Percentiles rank a stretch among this genome's conserved stretches.
These are phyloP conservation scores for Stichodactyla mertensii DNA, from an alignment of 64 coral and sea anemone species.

Conservation along the genomic window DNA sequence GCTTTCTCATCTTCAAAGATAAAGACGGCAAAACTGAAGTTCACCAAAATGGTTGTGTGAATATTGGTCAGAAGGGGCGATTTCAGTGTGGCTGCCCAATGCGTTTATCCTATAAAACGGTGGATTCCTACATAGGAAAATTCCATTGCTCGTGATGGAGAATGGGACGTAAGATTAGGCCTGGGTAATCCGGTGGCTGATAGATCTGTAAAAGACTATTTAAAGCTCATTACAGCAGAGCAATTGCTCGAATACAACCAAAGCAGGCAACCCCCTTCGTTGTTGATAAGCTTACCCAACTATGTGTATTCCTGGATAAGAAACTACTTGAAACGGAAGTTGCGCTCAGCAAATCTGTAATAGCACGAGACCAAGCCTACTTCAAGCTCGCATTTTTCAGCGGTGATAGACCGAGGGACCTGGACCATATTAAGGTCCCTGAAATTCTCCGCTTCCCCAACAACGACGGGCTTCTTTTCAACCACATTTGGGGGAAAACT, in stretches of 20 bases:
- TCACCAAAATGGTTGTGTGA: conserved; percentile 22
- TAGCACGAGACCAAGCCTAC: too few species aligned
- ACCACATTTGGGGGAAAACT: conserved; percentile 33
- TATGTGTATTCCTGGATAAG: background rate
- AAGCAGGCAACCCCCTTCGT: conserved; percentile 21
- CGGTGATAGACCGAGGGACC: background rate
- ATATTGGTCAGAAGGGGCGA: background rate
- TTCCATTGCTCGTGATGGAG: conserved; percentile 3
- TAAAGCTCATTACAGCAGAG: background rate
- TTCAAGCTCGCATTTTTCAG: conserved; percentile 9
- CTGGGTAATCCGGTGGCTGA: conserved; percentile 43
- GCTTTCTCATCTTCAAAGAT: conserved; percentile 33
- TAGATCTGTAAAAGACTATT: conserved; percentile 35
- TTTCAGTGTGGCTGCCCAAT: conserved; percentile 23
- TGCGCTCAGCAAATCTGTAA: background rate
- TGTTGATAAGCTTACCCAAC: too few species aligned
- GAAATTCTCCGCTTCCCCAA: conserved; percentile 23
- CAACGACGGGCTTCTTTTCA: conserved; percentile 19
- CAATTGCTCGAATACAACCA: conserved; percentile 24
- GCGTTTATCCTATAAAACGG: conserved; percentile 38
- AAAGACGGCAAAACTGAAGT: conserved; percentile 35
- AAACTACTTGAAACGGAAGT: background rate
- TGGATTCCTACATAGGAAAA: conserved; percentile 51
- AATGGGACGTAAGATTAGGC: conserved; percentile 19
- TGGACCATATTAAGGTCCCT: conserved; percentile 28